phyloP scores from a whole-genome alignment of 2,113 vertebrate species.

The Corydoras maculifer region DNA sequence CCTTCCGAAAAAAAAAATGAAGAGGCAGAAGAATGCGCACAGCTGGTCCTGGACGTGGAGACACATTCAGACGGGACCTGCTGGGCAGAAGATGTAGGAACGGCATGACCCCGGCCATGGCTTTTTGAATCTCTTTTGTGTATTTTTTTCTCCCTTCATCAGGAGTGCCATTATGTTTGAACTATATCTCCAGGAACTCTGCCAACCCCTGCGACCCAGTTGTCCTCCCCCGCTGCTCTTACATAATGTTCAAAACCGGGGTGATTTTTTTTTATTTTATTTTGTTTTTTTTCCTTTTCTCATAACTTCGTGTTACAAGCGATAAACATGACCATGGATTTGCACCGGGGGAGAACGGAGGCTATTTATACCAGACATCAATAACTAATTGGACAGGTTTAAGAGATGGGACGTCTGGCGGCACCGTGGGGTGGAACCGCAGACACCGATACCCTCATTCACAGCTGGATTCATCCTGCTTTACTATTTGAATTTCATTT shows the following conservation, averaged over 20 bases:
- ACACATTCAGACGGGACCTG: slow-evolving; percentile 41
- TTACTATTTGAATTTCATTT: too few relatives aligned
- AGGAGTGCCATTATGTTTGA: slow-evolving; percentile 47
- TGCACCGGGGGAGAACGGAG: too few relatives aligned
- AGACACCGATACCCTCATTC: too few relatives aligned
- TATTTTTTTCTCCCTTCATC: slow-evolving; percentile 26
- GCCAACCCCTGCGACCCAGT: slow-evolving; percentile 42
- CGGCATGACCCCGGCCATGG: slow-evolving; percentile 40
- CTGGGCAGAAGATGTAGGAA: slow-evolving; percentile 43
- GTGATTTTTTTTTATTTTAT: slow-evolving; percentile 43
- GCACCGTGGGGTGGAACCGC: too few relatives aligned
- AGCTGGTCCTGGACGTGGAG: slow-evolving; percentile 26
- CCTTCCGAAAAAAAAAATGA: neutral
- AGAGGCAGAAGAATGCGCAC: slow-evolving; percentile 28
- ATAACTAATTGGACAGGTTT: too few relatives aligned
- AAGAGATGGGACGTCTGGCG: too few relatives aligned
- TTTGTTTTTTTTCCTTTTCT: slow-evolving; percentile 11
- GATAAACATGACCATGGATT: too few relatives aligned
- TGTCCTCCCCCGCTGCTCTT: slow-evolving; percentile 46
- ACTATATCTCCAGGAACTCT: slow-evolving; percentile 46
- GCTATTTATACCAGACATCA: slow-evolving; percentile 5
- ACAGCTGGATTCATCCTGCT: too few relatives aligned
- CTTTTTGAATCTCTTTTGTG: slow-evolving; percentile 41
- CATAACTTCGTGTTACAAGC: too few relatives aligned
- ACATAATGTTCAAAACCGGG: slow-evolving; percentile 56